phyloP scores from a whole-genome alignment of 2,797 vertebrate species.

The Loriculus beryllinus region DNA sequence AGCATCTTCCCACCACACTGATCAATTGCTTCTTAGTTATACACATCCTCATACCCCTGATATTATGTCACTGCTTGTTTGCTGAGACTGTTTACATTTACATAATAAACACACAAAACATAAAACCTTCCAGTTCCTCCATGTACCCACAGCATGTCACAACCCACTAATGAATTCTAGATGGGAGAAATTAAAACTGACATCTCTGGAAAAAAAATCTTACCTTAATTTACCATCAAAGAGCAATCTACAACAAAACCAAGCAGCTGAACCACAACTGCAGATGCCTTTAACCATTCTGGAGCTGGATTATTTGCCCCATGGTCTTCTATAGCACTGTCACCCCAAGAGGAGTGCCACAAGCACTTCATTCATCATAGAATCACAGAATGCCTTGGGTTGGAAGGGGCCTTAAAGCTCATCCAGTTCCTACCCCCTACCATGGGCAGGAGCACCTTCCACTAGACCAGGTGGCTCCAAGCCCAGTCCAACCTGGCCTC shows the following conservation, averaged over 20 bases:
- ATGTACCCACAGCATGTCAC: not conserved
- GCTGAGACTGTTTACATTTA: not conserved
- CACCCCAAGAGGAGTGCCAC: not conserved
- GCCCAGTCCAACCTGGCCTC: not conserved
- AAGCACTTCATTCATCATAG: not conserved
- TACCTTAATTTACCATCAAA: slow-evolving; percentile 47
- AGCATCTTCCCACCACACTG: not conserved
- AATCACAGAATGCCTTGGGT: not conserved
- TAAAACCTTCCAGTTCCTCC: not conserved
- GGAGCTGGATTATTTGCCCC: not conserved
- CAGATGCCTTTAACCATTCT: not conserved
- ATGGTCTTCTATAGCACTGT: rapidly evolving
- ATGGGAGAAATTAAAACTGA: slow-evolving; percentile 38
- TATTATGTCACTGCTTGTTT: not conserved
- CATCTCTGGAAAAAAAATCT: slow-evolving; percentile 31
- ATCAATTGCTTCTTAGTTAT: not conserved
- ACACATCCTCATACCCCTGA: not conserved
- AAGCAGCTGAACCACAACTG: not conserved
- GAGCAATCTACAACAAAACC: not conserved
- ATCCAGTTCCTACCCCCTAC: not conserved
- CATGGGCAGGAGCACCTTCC: not conserved
- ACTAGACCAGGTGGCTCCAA: not conserved
- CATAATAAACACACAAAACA: slow-evolving; percentile 11
- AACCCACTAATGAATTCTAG: slow-evolving; percentile 23
- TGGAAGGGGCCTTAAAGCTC: not conserved